Evolutionary conservation across 2,113 vertebrate genomes (phyloP).

Genomic region (Ceratotherium simum): DNA sequence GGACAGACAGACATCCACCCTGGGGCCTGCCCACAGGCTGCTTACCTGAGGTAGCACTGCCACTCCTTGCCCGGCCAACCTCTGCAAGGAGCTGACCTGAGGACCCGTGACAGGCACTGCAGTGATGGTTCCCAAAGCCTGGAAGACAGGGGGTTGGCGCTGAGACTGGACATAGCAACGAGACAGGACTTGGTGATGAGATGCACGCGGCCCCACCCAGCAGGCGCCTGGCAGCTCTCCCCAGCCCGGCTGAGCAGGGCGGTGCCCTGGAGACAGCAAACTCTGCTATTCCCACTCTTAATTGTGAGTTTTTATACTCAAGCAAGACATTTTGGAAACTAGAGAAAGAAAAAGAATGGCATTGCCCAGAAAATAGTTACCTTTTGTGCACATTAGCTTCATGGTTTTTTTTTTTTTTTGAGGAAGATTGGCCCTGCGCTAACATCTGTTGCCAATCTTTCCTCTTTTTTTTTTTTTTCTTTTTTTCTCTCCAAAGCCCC

Average conservation of each 20-base stretch:
- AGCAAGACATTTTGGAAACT: not conserved
- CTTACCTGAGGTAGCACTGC: slow-evolving; percentile 98
- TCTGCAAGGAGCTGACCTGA: slow-evolving; percentile 98
- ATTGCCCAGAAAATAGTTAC: not conserved
- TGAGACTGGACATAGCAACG: fast-evolving
- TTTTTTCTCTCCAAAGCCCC: too few species aligned
- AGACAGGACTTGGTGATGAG: too few species aligned
- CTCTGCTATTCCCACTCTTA: not conserved
- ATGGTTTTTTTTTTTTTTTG: too few species aligned
- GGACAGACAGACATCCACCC: not conserved
- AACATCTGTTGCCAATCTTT: too few species aligned
- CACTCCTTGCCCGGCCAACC: slow-evolving; percentile 96
- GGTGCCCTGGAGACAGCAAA: too few species aligned
- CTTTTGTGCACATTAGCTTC: not conserved
- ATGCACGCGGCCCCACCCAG: not conserved
- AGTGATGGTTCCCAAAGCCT: slow-evolving; percentile 95
- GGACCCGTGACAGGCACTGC: slow-evolving; percentile 97
- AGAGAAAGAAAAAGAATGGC: not conserved
- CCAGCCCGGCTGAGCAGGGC: not conserved
- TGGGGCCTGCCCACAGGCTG: fast-evolving
- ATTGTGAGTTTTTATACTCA: fast-evolving
- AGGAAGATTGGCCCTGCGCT: too few species aligned
- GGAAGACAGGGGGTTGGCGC: slow-evolving; percentile 67
- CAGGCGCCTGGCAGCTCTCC: fast-evolving
- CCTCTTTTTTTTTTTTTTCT: too few species aligned